Base-by-base conservation (phyloP, 2,113 vertebrate genomes). In the Ascaphus truei region DNA sequence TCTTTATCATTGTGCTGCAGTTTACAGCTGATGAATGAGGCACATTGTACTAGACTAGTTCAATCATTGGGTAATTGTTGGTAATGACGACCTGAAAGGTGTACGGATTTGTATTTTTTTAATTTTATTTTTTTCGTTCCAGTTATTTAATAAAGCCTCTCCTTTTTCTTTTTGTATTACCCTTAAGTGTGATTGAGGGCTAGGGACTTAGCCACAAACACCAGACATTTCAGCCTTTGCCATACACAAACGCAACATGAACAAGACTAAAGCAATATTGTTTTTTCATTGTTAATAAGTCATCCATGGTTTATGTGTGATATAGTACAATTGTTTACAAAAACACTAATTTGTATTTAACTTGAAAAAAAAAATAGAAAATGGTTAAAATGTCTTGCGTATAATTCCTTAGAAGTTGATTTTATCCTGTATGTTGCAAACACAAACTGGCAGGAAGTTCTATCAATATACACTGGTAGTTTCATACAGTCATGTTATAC, bases 11-110 rank as follows among this genome's bases (percentile, higher is more conserved):
- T 87, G 87, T 85, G 88, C 92, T 90, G 93, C 92, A 89, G 83
- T 89, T 78, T 89, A 84, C 87, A 84, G 89, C 93, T 91, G 89
- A 91, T 95, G 94, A 94, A 90, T 92, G 94, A 94, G 77, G 91
- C 88, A 88, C 94, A 93, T 94, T 92, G 92, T 87, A 88, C 89
- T 95, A 93, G 93, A 90, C 84, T 95, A 95, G 90, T 85, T 72
- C 80, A 89, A 88, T 89, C 92, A 88, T 93, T 83, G 91, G 90
- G 81, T 87, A 88, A 90, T 76, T 86, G 86, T 92, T 88, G 89
- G 88, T 91, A 86, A 90, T 85, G 86, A 91, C 78, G 92, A 96
- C 94, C 94, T 94, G 94, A 93, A 96, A 95, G 94, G 91, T 93
- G 94, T 96, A 91, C 65, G 41, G 77, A 81, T 74, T 64, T 31